Evolutionary conservation across 2,113 vertebrate species (phyloP).

Genomic region (Scomber japonicus): DNA sequence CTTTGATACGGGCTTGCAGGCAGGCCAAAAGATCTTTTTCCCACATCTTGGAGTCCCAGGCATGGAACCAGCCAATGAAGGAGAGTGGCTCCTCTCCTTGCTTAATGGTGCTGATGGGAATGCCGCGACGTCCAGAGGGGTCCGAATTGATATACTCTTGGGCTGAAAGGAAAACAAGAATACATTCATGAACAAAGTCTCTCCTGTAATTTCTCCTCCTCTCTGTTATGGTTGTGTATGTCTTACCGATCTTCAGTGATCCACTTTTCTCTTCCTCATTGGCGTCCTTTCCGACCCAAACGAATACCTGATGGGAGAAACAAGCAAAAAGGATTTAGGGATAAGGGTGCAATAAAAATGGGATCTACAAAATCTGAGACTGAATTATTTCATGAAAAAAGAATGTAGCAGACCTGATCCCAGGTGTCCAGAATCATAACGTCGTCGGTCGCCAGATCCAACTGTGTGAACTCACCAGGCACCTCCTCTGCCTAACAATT

Average conservation of each 20-base stretch:
- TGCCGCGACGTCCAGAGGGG: conserved; percentile 73
- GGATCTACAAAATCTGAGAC: background rate
- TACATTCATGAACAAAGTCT: background rate
- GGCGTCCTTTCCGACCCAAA: conserved; percentile 84
- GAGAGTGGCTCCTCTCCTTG: conserved; percentile 77
- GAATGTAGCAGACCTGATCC: conserved; percentile 69
- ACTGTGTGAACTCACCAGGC: conserved; percentile 80
- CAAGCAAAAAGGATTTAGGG: background rate
- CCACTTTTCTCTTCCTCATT: conserved; percentile 78
- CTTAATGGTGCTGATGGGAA: conserved; percentile 72
- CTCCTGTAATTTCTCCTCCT: background rate
- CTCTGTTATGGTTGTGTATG: background rate
- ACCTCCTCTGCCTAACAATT: conserved; percentile 81
- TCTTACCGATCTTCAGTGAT: conserved; percentile 75
- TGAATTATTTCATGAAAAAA: background rate
- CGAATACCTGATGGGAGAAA: conserved; percentile 69
- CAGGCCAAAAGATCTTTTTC: conserved; percentile 50
- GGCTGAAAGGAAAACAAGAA: conserved; percentile 66
- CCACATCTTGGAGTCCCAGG: conserved; percentile 83
- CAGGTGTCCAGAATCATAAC: conserved; percentile 85
- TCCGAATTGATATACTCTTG: conserved; percentile 78
- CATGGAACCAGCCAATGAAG: conserved; percentile 86
- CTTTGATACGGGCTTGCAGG: conserved; percentile 46
- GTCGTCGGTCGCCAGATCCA: conserved; percentile 83
- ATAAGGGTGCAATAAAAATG: conserved; percentile 1